These are phyloP conservation scores for Cryptoleucopteryx plumbea DNA, from an alignment of 2,113 vertebrate species.

Conservation along the genomic window DNA sequence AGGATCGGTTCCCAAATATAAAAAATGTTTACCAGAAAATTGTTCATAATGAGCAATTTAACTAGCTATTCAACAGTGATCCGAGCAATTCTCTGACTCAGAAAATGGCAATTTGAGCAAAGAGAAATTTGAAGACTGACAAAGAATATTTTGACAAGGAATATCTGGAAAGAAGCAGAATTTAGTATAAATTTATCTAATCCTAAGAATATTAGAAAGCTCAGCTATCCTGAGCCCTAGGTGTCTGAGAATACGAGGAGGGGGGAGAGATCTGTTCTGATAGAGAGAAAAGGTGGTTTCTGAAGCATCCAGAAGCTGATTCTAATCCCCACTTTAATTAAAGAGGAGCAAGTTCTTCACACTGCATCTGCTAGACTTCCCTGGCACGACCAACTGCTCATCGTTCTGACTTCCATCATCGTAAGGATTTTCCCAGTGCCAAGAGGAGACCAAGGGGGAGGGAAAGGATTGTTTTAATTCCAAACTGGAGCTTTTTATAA, in stretches of 20 bases:
- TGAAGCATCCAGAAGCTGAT: background rate
- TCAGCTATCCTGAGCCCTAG: background rate
- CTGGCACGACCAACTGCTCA: background rate
- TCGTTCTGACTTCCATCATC: background rate
- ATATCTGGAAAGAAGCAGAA: background rate
- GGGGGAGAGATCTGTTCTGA: background rate
- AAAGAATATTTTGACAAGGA: background rate
- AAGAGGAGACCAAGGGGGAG: background rate
- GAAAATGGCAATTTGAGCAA: background rate
- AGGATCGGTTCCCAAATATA: background rate
- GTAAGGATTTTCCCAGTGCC: background rate
- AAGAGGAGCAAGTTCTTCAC: conserved; percentile 38
- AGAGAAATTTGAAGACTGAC: background rate
- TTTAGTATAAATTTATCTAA: background rate
- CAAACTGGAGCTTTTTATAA: conserved; percentile 17
- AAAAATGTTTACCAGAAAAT: background rate
- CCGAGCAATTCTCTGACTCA: background rate
- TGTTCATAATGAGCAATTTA: background rate
- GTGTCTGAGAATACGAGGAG: background rate
- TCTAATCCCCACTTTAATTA: conserved; percentile 37
- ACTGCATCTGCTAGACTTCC: background rate
- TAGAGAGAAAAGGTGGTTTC: background rate
- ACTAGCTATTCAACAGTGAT: conserved; percentile 4
- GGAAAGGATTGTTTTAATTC: background rate
- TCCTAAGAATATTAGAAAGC: background rate